Percentiles rank a stretch among this genome's conserved stretches.
These are phyloP conservation scores for Cephonodes hylas DNA, from an alignment of 2,888 invertebrate species.

Conservation along the genomic window DNA sequence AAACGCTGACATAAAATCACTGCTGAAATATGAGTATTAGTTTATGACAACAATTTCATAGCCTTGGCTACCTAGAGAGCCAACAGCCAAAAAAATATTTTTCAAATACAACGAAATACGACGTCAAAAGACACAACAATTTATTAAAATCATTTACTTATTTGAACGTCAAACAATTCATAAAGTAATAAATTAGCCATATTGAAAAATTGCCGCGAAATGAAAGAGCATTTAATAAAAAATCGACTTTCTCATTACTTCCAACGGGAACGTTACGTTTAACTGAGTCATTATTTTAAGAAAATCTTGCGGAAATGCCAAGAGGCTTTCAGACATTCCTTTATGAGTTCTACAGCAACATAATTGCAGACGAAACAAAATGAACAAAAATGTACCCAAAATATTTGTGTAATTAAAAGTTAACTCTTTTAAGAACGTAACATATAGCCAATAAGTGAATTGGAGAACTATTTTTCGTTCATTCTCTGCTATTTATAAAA, in stretches of 20 bases:
- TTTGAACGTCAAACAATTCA: background rate
- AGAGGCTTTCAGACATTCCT: background rate
- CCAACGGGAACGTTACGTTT: background rate
- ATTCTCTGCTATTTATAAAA: too few species aligned
- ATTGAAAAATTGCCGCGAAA: background rate
- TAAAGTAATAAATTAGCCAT: background rate
- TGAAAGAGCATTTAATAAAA: background rate
- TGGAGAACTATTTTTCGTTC: too few species aligned
- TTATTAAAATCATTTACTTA: background rate
- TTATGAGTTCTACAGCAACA: background rate
- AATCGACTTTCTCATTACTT: background rate
- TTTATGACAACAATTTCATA: too few species aligned
- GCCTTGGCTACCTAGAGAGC: too few species aligned
- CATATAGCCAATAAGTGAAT: too few species aligned
- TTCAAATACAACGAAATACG: background rate
- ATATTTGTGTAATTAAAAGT: too few species aligned
- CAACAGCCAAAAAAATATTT: too few species aligned
- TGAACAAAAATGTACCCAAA: background rate
- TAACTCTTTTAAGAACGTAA: too few species aligned
- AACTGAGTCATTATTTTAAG: background rate
- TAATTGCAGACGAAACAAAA: background rate
- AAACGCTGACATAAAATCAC: too few species aligned
- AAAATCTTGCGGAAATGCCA: background rate
- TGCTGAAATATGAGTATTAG: too few species aligned
- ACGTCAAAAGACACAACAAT: background rate